phyloP scores from a whole-genome alignment of 1,140 invertebrate species.

The Panagrolaimus sp. region DNA sequence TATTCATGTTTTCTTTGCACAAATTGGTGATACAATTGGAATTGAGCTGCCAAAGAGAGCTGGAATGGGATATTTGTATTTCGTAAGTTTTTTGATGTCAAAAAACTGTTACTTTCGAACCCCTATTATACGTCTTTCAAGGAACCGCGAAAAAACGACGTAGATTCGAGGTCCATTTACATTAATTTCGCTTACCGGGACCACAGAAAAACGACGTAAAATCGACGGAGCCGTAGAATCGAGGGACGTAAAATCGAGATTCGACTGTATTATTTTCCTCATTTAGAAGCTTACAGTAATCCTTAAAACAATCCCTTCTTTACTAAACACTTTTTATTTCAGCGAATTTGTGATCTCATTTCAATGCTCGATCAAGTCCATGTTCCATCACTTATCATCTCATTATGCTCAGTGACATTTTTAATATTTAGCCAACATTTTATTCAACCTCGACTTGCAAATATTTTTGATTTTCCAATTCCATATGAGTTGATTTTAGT shows the following conservation, averaged over 20 bases:
- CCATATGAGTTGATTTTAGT: slow-evolving; percentile 53
- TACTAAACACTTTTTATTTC: slow-evolving; percentile 17
- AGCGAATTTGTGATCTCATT: slow-evolving; percentile 44
- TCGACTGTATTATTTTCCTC: too few relatives aligned
- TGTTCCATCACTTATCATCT: slow-evolving; percentile 44
- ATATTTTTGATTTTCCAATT: slow-evolving; percentile 50
- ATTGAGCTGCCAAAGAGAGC: slow-evolving; percentile 45
- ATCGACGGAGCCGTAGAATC: too few relatives aligned
- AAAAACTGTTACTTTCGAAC: too few relatives aligned
- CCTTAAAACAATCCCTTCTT: background rate
- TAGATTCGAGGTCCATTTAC: too few relatives aligned
- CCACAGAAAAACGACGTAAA: too few relatives aligned
- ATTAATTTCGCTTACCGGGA: too few relatives aligned
- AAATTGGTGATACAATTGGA: slow-evolving; percentile 52
- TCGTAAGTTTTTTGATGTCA: background rate
- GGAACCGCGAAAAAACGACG: too few relatives aligned
- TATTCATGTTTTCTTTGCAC: slow-evolving; percentile 52
- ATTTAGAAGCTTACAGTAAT: too few relatives aligned
- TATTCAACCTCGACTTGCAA: slow-evolving; percentile 46
- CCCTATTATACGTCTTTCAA: too few relatives aligned
- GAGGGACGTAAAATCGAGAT: too few relatives aligned
- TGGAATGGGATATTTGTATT: slow-evolving; percentile 47
- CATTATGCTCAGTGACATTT: slow-evolving; percentile 43
- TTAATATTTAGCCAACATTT: slow-evolving; percentile 45
- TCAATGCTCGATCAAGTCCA: slow-evolving; percentile 33